phyloP scores from a whole-genome alignment of 2,888 invertebrate species.

The Erebia aethiops region DNA sequence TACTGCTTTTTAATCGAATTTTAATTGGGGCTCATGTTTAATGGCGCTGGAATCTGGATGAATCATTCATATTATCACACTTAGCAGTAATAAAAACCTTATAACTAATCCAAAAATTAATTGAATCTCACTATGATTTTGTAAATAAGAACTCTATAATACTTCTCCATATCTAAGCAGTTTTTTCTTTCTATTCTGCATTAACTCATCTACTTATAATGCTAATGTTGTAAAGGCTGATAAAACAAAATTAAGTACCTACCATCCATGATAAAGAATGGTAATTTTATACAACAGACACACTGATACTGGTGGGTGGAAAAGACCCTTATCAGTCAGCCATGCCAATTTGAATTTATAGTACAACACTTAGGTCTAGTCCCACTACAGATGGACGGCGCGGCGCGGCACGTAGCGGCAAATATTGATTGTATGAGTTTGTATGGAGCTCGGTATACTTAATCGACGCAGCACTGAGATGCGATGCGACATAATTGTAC shows the following conservation, averaged over 20 bases:
- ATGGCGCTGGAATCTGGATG: not conserved
- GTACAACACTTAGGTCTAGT: no score
- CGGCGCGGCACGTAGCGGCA: no score
- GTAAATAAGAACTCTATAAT: not conserved
- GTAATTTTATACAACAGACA: slow-evolving; percentile 5
- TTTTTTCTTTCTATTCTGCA: no score
- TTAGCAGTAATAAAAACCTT: not conserved
- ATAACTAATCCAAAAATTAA: not conserved
- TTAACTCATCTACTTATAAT: no score
- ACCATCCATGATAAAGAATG: not conserved
- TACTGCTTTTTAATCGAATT: not conserved
- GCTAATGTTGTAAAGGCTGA: not conserved
- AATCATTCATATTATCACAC: not conserved
- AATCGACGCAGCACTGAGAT: no score
- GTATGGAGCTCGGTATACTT: no score
- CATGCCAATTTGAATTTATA: not conserved
- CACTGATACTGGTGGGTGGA: not conserved
- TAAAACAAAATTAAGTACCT: not conserved
- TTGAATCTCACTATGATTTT: not conserved
- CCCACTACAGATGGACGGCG: no score
- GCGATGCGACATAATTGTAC: no score
- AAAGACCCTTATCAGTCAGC: not conserved
- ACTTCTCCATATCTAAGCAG: no score
- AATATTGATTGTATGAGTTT: no score
- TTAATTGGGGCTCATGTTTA: not conserved